A percentile compares a stretch with the other conserved stretches of the same genome.
phyloP scores from a whole-genome alignment of 2,113 vertebrate species.

The Colaptes auratus region DNA sequence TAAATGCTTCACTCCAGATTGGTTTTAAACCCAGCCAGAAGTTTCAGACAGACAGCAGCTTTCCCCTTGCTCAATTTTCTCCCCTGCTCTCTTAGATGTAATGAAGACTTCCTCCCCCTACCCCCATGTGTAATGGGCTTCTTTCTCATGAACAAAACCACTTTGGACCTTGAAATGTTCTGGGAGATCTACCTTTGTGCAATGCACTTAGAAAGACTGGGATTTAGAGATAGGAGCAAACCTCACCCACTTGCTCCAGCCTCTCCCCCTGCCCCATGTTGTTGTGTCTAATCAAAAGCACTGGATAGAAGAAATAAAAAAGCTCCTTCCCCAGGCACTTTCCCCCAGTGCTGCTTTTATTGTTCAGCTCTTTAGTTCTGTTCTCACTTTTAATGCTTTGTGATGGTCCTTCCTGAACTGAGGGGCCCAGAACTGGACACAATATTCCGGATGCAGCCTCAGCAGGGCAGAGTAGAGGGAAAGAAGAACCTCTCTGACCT shows the following conservation, averaged over 20 bases:
- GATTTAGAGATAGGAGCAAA: neutral
- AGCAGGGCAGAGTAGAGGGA: too few relatives aligned
- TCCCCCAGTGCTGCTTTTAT: neutral
- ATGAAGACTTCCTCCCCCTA: neutral
- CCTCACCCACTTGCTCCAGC: neutral
- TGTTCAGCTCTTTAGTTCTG: slow-evolving; percentile 19
- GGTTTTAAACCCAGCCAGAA: neutral
- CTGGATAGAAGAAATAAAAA: neutral
- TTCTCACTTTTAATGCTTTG: slow-evolving; percentile 12
- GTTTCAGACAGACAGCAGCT: neutral
- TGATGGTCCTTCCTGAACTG: too few relatives aligned
- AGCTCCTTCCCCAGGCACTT: slow-evolving; percentile 1
- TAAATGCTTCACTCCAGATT: neutral
- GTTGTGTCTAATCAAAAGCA: slow-evolving; percentile 4
- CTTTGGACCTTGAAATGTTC: neutral
- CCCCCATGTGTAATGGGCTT: neutral
- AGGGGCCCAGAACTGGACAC: too few relatives aligned
- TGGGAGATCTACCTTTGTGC: neutral
- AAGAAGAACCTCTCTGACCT: too few relatives aligned
- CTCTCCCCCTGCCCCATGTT: neutral
- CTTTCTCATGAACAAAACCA: neutral
- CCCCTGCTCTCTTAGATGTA: neutral
- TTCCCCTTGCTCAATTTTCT: neutral
- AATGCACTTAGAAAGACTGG: neutral
- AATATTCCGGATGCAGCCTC: too few relatives aligned